Conservation (phyloP, 1,140 invertebrate species). For the Zaprionus inermis region DNA sequence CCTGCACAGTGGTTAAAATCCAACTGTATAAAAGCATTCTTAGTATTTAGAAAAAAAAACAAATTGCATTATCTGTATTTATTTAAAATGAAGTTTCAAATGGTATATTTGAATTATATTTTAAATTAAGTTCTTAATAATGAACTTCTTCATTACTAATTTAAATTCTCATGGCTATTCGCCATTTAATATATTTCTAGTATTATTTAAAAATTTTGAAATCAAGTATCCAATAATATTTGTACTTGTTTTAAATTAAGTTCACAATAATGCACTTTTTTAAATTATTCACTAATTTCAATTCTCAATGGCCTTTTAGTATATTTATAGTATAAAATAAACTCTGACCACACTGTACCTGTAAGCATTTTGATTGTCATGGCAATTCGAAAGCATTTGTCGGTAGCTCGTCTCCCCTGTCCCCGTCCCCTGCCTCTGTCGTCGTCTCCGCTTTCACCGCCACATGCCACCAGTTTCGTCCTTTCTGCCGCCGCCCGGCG, state of each 20-base stretch:
- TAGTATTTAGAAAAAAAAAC: not conserved
- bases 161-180: too few relatives aligned
- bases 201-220: too few relatives aligned
- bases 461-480: conserved; percentile 4
- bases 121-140: not conserved
- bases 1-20: conserved; percentile 50
- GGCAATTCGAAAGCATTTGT: conserved; percentile 82
- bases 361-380: conserved; percentile 82
- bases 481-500: conserved; percentile 12
- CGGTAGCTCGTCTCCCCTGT: conserved; percentile 55
- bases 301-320: not conserved
- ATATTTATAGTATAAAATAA: conserved; percentile 5
- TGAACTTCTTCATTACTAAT: too few relatives aligned
- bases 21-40: too few relatives aligned
- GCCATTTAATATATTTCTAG: too few relatives aligned
- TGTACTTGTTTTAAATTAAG: too few relatives aligned
- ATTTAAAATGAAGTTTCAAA: not conserved
- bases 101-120: too few relatives aligned
- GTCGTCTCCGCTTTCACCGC: not conserved
- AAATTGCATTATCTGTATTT: not conserved
- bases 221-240: too few relatives aligned
- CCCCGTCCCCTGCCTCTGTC: conserved; percentile 5
- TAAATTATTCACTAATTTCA: too few relatives aligned
- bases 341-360: conserved; percentile 63
- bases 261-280: not conserved